Conservation (phyloP, 2,113 vertebrate species). For the Odocoileus virginianus region DNA sequence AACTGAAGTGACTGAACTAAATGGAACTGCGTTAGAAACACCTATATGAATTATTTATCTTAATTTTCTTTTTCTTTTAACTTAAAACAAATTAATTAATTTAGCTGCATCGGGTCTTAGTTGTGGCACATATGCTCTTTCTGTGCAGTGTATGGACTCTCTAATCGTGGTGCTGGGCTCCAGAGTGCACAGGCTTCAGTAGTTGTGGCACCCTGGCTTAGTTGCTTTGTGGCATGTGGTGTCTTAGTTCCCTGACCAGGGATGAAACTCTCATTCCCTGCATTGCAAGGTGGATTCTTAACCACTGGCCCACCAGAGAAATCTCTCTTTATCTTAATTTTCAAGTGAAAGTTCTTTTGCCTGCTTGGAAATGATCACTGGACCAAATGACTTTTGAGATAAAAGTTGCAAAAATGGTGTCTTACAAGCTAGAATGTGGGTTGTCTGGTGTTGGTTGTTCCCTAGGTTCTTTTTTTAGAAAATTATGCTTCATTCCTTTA, state of each 20-base stretch:
- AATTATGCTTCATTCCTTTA: background rate
- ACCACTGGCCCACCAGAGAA: background rate
- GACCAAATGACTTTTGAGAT: background rate
- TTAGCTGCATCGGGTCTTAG: background rate
- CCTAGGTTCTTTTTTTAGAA: background rate
- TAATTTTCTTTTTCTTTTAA: background rate
- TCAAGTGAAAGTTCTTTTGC: background rate
- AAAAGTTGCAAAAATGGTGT: background rate
- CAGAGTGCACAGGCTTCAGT: background rate
- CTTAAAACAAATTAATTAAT: background rate
- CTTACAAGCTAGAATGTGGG: background rate
- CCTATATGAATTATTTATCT: background rate
- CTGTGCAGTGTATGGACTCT: background rate
- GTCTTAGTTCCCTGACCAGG: background rate
- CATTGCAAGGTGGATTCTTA: background rate
- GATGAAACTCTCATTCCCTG: background rate
- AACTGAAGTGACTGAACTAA: background rate
- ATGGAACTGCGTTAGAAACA: background rate
- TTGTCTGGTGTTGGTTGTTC: background rate
- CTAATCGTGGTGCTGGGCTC: background rate
- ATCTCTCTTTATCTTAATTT: conserved; percentile 13
- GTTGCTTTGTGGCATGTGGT: background rate
- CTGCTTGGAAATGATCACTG: background rate
- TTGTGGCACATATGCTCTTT: background rate
- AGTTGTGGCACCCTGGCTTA: background rate